A percentile compares a stretch with the other conserved stretches of the same genome.
These are phyloP conservation scores for Monomorium pharaonis DNA, from an alignment of 1,140 invertebrate species.

Conservation along the genomic window DNA sequence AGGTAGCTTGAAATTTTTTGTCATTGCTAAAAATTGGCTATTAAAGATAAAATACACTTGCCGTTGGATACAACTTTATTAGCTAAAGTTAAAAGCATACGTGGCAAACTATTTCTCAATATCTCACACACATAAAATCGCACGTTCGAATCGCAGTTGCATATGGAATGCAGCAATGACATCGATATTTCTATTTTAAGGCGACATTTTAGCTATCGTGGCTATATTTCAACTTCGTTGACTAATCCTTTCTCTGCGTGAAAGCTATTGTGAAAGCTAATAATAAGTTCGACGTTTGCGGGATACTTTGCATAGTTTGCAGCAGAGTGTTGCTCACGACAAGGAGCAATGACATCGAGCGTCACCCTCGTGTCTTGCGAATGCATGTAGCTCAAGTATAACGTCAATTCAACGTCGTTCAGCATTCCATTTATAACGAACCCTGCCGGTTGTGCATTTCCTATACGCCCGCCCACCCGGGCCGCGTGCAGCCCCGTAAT, in stretches of 20 bases:
- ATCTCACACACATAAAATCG: no score
- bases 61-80: no score
- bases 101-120: no score
- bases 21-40: no score
- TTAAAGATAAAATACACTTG: no score
- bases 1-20: no score
- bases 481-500: slow-evolving; percentile 11
- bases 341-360: neutral
- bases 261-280: neutral
- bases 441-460: slow-evolving; percentile 10
- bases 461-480: slow-evolving; percentile 30
- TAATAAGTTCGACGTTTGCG: neutral
- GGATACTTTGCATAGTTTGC: neutral
- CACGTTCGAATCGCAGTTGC: no score
- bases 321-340: neutral
- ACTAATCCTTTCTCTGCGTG: neutral
- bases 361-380: neutral
- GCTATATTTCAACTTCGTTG: no score
- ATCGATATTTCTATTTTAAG: no score
- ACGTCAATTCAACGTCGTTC: neutral
- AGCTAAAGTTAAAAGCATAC: no score
- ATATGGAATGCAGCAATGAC: no score
- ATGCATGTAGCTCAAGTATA: neutral
- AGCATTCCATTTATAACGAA: slow-evolving; percentile 35
- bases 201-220: no score